These are phyloP conservation scores for Triplophysa dalaica DNA, from an alignment of 2,113 vertebrate genomes.

Conservation along the genomic window DNA sequence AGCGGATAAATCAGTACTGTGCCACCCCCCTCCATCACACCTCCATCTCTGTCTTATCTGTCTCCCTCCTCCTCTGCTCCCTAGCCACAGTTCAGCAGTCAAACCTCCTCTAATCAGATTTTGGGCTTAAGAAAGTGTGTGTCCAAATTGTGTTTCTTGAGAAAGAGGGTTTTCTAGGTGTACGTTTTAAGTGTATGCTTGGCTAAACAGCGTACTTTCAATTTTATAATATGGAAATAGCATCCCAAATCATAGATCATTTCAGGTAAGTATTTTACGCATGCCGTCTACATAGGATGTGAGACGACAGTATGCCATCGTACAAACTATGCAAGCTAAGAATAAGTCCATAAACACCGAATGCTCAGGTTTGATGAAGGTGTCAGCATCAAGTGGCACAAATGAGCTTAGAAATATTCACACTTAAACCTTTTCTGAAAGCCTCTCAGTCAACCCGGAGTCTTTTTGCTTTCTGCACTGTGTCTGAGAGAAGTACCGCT, in stretches of 20 bases:
- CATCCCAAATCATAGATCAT: no score
- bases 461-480: background rate
- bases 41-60: slow-evolving; percentile 10
- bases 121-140: background rate
- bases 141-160: background rate
- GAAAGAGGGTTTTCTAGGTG: background rate
- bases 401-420: background rate
- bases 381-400: background rate
- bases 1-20: slow-evolving; percentile 46
- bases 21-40: slow-evolving; percentile 23
- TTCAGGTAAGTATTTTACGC: no score
- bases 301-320: no score
- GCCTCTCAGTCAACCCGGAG: background rate
- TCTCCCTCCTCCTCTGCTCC: background rate
- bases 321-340: no score
- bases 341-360: no score
- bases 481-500: background rate
- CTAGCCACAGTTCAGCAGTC: background rate
- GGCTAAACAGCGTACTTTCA: no score
- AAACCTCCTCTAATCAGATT: slow-evolving; percentile 33
- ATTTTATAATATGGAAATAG: no score
- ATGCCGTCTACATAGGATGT: no score
- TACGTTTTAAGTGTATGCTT: no score
- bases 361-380: no score
- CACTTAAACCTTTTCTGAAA: background rate